Base-by-base conservation (phyloP, 2,888 invertebrate species). In the Stenotaenia linearis region DNA sequence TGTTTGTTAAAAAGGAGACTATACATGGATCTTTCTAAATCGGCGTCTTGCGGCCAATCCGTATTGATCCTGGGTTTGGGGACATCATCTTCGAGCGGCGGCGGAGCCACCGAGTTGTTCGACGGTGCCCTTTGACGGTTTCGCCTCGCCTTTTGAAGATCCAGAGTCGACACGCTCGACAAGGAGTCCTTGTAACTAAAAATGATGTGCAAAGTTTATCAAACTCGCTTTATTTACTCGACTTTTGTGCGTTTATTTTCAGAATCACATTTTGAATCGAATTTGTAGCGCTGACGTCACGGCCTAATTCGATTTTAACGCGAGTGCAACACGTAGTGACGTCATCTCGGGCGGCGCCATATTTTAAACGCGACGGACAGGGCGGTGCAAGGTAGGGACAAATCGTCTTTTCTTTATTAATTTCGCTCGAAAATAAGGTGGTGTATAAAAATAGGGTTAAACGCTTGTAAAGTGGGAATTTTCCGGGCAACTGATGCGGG, bases 131-230 rank as follows among this genome's bases (percentile, higher is more conserved):
- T 75, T 35, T 81, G 81, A 9, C 81, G 79, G 12, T 50, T 45
- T 6, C 80, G 79, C 3, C 81, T 78, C 12, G 81, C 69, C 61
- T 79, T 80, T 30, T 80, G 79, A 3, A 81, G 61, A 40, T 81
- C 80, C 28, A 81, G 50, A 18, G 81, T 81, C 7, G 81, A 81
- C 23, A 79, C 77, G 61, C 81, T 81, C 50, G 81, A 81, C 21
- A 81, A 61, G 0, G 81, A 81, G 78, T 81, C 81, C 40, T 81
- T 81, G 56, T 81, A 81, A 45, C 81, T 81, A 18, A 79, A 76
- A 61, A 79, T 9, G 9, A 32, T 32, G 9, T 32, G 4, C 4
- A 32, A 32, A 32, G n/a, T n/a, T n/a, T 9, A 32, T 32, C 9
- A 6, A 32, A 6, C 9, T 32, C 32, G 32, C 18, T 69, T 69